Evolutionary conservation across 2,113 vertebrate genomes (phyloP).

Genomic region (Synchiropus splendidus): DNA sequence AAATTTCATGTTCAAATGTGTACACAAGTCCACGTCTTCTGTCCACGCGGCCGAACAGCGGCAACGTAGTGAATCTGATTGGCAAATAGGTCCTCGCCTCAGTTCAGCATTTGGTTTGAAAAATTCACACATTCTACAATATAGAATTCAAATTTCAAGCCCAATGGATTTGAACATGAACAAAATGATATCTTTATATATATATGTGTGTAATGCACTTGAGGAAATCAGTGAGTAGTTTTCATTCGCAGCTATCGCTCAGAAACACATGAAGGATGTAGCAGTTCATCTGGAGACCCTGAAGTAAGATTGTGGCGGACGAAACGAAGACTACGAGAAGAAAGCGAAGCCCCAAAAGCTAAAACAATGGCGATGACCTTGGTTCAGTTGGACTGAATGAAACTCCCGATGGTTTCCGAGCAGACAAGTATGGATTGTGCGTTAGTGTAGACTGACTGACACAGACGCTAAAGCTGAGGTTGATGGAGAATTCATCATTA

Average conservation of each 20-base stretch:
- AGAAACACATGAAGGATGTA: constrained; percentile 48
- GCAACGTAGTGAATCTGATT: constrained; percentile 52
- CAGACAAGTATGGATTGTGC: too few relatives aligned
- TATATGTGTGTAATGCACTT: constrained; percentile 61
- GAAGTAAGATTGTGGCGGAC: constrained; percentile 30
- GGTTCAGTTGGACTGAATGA: too few relatives aligned
- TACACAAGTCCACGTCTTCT: constrained; percentile 48
- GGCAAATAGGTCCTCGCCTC: constrained; percentile 49
- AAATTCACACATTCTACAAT: constrained; percentile 47
- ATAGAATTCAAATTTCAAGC: constrained; percentile 55
- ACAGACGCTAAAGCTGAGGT: constrained; percentile 39
- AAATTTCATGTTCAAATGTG: constrained; percentile 28
- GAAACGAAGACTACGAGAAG: constrained; percentile 47
- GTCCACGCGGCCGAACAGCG: constrained; percentile 30
- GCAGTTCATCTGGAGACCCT: constrained; percentile 45
- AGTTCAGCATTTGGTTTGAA: constrained; percentile 58
- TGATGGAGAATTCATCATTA: constrained; percentile 34
- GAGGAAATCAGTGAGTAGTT: constrained; percentile 53
- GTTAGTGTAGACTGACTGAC: constrained; percentile 4
- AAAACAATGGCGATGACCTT: too few relatives aligned
- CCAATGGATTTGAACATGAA: constrained; percentile 43
- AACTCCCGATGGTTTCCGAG: too few relatives aligned
- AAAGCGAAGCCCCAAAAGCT: constrained; percentile 19
- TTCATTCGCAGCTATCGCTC: too few relatives aligned
- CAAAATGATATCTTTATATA: constrained; percentile 31